Conservation (phyloP, 2,113 vertebrate genomes). For the Pterocles burchelli region DNA sequence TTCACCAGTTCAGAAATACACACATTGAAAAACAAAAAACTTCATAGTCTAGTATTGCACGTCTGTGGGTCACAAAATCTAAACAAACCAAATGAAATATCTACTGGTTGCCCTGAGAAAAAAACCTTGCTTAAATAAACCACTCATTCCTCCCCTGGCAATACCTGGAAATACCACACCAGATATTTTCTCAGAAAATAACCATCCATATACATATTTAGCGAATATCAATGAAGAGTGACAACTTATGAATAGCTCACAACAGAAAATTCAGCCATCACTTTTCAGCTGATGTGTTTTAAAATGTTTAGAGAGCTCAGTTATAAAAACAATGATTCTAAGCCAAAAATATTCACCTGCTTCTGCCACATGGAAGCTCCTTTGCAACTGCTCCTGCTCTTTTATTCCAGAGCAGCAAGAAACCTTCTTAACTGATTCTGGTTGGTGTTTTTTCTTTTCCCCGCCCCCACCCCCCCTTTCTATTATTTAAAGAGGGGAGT, state of each 20-base stretch:
- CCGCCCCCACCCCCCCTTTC: background rate
- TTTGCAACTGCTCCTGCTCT: background rate
- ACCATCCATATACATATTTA: background rate
- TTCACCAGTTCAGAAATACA: background rate
- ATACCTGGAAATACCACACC: background rate
- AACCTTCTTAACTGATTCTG: background rate
- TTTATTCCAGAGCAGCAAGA: background rate
- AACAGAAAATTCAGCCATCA: background rate
- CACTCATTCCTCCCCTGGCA: background rate
- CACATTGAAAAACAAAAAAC: background rate
- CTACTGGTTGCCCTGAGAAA: background rate
- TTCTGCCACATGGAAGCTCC: background rate
- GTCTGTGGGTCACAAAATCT: background rate
- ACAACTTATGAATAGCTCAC: background rate
- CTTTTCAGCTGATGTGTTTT: background rate
- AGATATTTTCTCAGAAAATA: background rate
- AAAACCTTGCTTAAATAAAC: background rate
- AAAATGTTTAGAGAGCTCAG: background rate
- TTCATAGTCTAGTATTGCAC: background rate
- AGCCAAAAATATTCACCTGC: constrained; percentile 1
- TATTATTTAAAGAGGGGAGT: background rate
- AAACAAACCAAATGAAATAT: background rate
- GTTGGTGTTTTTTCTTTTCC: background rate
- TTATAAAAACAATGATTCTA: background rate
- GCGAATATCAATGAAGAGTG: background rate